Evolutionary conservation across 2,888 invertebrate genomes (phyloP), one percentile per base, ranked within the genome.

Genomic region (Abscondita cerata): DNA sequence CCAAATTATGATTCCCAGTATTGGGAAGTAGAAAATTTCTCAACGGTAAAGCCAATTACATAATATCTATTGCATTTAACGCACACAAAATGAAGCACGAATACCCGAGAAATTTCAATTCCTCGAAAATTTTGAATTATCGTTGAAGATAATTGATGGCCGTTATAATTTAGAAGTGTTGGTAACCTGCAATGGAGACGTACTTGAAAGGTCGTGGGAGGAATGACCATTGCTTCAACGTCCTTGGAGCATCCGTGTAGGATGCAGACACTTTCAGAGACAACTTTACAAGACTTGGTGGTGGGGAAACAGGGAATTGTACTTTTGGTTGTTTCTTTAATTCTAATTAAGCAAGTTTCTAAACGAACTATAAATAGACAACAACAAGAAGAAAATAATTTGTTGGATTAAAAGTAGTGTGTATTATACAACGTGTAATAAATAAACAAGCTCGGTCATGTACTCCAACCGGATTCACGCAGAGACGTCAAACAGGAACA

Each of bases 121-220:
- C 25, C 6, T 4, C 25, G 25, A 25, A 25, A 25, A 25, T 25
- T 25, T 2, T 25, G 25, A 25, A 2, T 6, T 4, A 25, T 25
- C 6, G 25, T 25, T 25, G 6, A 25, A 25, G 6, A 33, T 51
- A 31, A 57, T 48, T 20, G 57, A 62, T 41, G 52, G 47, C 62
- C 62, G 62, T 62, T 62, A 57, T 57, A 62, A 53, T 57, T 33
- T 18, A 19, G 5, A 47, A 59, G 62, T 50, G 59, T 54, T 46
- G 62, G 57, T 62, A 62, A 62, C 62, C 62, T 62, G 62, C 61
- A 56, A 56, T 56, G 54, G 57, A 44, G 62, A 72, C 75, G 75
- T 75, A 75, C 76, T 76, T 76, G 75, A 71, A 75, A 76, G 76
- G 76, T 75, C 76, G 76, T 70, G 61, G 71, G 55, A 73, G 76